Evolutionary conservation across 2,797 vertebrate species (phyloP).

Genomic region (Balearica regulorum): DNA sequence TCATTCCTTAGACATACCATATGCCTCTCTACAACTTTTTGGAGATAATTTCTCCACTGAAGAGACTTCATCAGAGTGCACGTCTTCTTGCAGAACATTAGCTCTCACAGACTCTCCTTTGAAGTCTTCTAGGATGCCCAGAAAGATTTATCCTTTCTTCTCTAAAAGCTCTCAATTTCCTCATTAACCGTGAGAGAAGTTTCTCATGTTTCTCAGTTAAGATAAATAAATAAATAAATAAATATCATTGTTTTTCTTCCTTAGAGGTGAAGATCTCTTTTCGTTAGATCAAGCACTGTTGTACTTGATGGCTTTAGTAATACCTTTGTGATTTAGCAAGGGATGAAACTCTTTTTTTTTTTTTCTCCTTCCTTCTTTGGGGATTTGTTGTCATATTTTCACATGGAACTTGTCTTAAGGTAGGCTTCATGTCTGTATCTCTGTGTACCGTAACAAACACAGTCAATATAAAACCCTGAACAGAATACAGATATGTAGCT

Average conservation of each 20-base stretch:
- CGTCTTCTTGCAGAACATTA: background rate
- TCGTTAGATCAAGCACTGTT: background rate
- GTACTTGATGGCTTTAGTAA: background rate
- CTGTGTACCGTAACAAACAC: background rate
- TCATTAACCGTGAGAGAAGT: background rate
- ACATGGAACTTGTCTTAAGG: fast-evolving
- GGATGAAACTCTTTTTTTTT: background rate
- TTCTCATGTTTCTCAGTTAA: background rate
- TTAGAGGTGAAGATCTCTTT: background rate
- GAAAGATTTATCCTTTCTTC: background rate
- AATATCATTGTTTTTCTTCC: background rate
- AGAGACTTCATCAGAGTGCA: background rate
- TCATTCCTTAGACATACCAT: background rate
- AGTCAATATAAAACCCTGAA: background rate
- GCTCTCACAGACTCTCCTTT: background rate
- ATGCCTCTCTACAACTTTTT: background rate
- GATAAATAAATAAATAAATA: background rate
- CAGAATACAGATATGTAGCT: background rate
- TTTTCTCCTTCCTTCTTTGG: background rate
- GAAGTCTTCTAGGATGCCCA: background rate
- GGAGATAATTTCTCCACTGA: background rate
- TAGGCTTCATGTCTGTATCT: background rate
- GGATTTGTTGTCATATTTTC: background rate
- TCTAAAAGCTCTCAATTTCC: background rate
- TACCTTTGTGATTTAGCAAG: background rate